Evolutionary conservation across 1,140 invertebrate species (phyloP).

Genomic region (Drosophila kanapiae): DNA sequence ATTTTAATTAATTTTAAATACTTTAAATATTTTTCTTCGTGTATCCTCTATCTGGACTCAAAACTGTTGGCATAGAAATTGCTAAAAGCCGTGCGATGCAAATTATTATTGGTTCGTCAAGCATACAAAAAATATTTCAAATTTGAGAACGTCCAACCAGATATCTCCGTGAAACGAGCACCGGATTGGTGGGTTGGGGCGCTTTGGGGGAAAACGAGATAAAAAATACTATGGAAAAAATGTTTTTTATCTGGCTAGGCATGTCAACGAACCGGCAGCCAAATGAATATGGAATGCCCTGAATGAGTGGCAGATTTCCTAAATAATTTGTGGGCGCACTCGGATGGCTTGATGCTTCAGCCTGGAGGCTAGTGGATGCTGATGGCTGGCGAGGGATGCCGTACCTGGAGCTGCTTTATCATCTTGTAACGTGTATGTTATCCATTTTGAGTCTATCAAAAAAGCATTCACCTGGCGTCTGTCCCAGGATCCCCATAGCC

Average conservation of each 20-base stretch:
- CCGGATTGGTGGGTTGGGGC: neutral
- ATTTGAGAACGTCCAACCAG: constrained; percentile 49
- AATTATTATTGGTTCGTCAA: constrained; percentile 82
- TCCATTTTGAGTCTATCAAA: constrained; percentile 76
- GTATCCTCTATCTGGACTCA: neutral
- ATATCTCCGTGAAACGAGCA: constrained; percentile 5
- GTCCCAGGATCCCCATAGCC: constrained; percentile 9
- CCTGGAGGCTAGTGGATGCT: too few relatives aligned
- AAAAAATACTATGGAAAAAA: constrained; percentile 58
- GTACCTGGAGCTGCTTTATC: constrained; percentile 63
- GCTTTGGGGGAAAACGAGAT: constrained; percentile 13
- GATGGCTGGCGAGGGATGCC: neutral
- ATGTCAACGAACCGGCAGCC: constrained; percentile 73
- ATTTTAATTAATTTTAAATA: neutral
- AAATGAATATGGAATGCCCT: constrained; percentile 81
- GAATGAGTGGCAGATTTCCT: constrained; percentile 60
- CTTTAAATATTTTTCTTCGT: neutral
- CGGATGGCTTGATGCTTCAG: constrained; percentile 35
- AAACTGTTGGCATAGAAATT: constrained; percentile 65
- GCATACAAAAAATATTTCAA: constrained; percentile 64
- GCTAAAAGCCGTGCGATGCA: constrained; percentile 65
- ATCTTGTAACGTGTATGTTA: constrained; percentile 73
- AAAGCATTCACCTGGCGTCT: constrained; percentile 62
- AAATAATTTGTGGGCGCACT: constrained; percentile 75
- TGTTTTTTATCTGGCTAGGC: constrained; percentile 43